Evolutionary conservation across 1,140 invertebrate species (phyloP).

Genomic region (Solenopsis invicta): DNA sequence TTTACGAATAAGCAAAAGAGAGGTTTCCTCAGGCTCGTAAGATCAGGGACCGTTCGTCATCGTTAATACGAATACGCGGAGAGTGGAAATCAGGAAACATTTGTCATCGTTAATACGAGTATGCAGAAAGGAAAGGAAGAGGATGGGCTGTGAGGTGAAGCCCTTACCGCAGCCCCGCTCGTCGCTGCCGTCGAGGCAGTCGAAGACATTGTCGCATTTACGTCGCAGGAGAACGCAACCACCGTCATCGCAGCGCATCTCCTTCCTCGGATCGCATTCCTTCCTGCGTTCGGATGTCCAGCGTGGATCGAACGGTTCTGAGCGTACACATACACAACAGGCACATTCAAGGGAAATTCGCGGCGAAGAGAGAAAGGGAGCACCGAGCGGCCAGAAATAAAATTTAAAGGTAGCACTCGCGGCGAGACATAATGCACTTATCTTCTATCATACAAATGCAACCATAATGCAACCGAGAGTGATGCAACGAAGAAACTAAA

Average conservation of each 20-base stretch:
- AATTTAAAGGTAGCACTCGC: not conserved
- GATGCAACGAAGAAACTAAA: conserved; percentile 35
- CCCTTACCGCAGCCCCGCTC: conserved; percentile 86
- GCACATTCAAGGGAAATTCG: conserved; percentile 51
- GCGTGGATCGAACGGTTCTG: conserved; percentile 79
- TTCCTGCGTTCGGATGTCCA: conserved; percentile 70
- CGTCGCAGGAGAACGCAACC: conserved; percentile 84
- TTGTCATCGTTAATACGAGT: conserved; percentile 44
- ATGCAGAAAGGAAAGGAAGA: not conserved
- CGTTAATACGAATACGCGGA: conserved; percentile 20
- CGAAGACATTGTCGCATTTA: conserved; percentile 87
- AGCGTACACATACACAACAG: conserved; percentile 55
- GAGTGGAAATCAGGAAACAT: conserved; percentile 29
- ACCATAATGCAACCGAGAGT: conserved; percentile 36
- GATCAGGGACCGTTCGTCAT: conserved; percentile 32
- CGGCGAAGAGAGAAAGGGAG: not conserved
- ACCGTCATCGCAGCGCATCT: conserved; percentile 88
- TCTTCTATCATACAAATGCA: conserved; percentile 2
- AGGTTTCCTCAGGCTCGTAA: not conserved
- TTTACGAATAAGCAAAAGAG: not conserved
- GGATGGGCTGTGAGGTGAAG: conserved; percentile 46
- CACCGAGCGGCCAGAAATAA: not conserved
- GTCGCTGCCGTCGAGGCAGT: conserved; percentile 89
- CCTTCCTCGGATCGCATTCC: conserved; percentile 79
- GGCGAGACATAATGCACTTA: conserved; percentile 12